Evolutionary conservation across 2,888 invertebrate genomes (phyloP).

Genomic region (Drosophila paramelanica): DNA sequence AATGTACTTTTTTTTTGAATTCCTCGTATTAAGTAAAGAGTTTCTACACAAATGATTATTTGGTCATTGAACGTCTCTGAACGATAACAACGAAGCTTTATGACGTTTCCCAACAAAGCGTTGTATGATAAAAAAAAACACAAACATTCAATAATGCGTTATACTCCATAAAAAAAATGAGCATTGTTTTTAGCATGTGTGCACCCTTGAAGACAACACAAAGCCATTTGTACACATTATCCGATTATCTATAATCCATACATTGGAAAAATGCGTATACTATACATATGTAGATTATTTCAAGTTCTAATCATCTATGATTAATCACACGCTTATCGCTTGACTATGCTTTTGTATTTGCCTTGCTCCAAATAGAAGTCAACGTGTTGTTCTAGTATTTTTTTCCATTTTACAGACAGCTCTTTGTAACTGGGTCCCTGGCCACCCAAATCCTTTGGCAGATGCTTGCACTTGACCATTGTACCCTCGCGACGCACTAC

Average conservation of each 20-base stretch:
- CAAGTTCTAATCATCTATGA: conserved; percentile 55
- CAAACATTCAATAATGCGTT: conserved; percentile 7
- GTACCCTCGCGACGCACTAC: conserved; percentile 75
- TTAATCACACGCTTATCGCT: conserved; percentile 68
- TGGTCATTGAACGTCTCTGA: neutral
- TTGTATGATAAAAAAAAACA: conserved; percentile 5
- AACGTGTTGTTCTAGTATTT: conserved; percentile 76
- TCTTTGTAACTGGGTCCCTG: conserved; percentile 79
- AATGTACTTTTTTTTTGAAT: conserved; percentile 3
- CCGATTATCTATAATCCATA: conserved; percentile 20
- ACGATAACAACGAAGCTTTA: conserved; percentile 14
- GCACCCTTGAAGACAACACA: conserved; percentile 2
- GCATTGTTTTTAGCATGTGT: conserved; percentile 1
- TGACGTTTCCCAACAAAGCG: neutral
- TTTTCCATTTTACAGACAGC: conserved; percentile 82
- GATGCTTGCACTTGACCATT: conserved; percentile 69
- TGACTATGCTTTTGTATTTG: conserved; percentile 80
- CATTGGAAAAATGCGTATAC: neutral
- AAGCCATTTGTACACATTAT: conserved; percentile 13
- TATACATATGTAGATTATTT: conserved; percentile 7
- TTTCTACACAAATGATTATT: too few relatives aligned
- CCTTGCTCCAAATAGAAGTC: conserved; percentile 82
- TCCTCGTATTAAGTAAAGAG: too few relatives aligned
- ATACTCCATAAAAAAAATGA: neutral
- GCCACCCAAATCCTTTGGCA: conserved; percentile 83